Percentiles rank a stretch among this genome's conserved stretches.
phyloP scores from a whole-genome alignment of 2,888 invertebrate genomes.

The Drosophila melanocephala region DNA sequence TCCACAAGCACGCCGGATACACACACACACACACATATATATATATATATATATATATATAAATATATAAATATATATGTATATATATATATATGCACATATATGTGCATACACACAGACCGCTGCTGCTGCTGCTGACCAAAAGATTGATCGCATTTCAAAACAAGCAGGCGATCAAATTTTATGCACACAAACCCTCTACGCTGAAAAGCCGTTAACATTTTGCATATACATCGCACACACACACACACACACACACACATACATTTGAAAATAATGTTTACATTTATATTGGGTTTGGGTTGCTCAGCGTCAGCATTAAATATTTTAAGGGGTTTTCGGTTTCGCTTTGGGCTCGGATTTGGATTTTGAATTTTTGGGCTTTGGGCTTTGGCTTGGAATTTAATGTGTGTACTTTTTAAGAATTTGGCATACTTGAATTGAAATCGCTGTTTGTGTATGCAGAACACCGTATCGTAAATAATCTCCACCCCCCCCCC shows the following conservation, averaged over 20 bases:
- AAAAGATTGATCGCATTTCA: conserved; percentile 65
- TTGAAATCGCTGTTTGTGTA: conserved; percentile 5
- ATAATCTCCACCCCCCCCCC: not conserved
- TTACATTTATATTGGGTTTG: conserved; percentile 40
- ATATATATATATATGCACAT: not conserved
- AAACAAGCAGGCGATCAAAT: conserved; percentile 57
- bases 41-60: not conserved
- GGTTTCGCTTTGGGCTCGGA: conserved; percentile 14
- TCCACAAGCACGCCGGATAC: conserved; percentile 49
- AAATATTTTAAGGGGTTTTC: conserved; percentile 19
- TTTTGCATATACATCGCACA: conserved; percentile 42
- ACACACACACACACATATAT: conserved; percentile 20
- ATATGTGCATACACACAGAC: not conserved
- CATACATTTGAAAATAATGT: conserved; percentile 23
- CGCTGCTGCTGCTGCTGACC: conserved; percentile 33
- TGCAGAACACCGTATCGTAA: conserved; percentile 2
- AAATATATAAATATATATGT: too few species aligned
- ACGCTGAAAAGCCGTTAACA: conserved; percentile 56
- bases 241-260: conserved; percentile 1
- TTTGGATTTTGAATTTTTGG: conserved; percentile 11
- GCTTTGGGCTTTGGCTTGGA: conserved; percentile 2
- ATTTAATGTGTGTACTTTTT: not conserved
- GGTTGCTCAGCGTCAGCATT: conserved; percentile 51
- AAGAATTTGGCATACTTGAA: not conserved
- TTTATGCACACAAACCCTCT: conserved; percentile 42